These are phyloP conservation scores for Loxodonta africana DNA, from an alignment of 2,113 vertebrate genomes.

Conservation along the genomic window DNA sequence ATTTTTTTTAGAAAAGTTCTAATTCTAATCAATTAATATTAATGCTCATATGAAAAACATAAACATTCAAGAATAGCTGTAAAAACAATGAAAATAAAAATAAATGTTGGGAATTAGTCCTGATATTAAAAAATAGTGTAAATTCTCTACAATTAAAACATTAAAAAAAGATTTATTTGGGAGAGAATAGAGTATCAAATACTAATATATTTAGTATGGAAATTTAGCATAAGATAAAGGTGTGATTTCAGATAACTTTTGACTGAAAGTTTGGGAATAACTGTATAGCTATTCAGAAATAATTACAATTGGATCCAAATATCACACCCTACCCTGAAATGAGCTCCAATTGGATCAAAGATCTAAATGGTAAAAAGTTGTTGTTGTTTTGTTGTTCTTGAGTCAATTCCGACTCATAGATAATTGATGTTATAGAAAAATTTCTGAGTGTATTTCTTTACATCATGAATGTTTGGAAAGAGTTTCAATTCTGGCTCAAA, in stretches of 20 bases:
- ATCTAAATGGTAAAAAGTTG: not conserved
- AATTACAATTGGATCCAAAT: not conserved
- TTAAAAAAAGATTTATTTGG: not conserved
- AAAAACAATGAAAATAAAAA: not conserved
- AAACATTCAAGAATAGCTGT: not conserved
- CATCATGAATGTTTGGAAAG: not conserved
- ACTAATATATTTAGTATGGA: not conserved
- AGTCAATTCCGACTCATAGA: not conserved
- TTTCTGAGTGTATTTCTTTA: not conserved
- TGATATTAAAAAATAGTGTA: not conserved
- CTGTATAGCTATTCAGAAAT: not conserved
- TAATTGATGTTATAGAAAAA: not conserved
- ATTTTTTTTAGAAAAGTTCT: not conserved
- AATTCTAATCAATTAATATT: not conserved
- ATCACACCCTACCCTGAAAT: not conserved
- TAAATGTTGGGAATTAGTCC: not conserved
- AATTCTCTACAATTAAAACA: not conserved
- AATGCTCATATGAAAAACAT: not conserved
- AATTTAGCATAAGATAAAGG: not conserved
- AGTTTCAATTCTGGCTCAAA: not conserved
- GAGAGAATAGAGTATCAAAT: not conserved
- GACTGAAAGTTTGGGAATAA: not conserved
- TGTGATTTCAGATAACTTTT: not conserved
- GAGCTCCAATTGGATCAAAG: not conserved
- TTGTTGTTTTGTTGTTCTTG: no score